Evolutionary conservation across 2,797 vertebrate species (phyloP), one percentile per base, ranked within the genome.

Genomic region (Poecilia wingei): DNA sequence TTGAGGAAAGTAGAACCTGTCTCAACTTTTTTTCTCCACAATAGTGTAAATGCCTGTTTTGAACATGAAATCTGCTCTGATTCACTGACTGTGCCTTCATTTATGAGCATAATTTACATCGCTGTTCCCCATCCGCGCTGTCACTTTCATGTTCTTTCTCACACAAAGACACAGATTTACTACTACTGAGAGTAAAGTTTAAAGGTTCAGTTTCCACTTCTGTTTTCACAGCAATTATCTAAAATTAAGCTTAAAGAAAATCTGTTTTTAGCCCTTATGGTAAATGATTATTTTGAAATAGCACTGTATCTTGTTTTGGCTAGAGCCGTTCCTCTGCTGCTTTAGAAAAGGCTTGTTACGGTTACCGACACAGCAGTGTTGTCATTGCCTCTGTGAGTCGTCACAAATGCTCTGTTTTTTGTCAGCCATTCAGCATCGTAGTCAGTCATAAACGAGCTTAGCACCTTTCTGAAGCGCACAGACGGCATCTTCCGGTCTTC

Each of bases 21-120:
- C 71, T 87, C 87, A 93, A 93, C 82, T 89, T 86, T 73, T 47
- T 45, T 47, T 45, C 36, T 33, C 3, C 91, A 93, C 77, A 74
- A 82, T 88, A 72, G 84, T 89, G 88, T 82, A 83, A 81, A 91
- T 81, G 85, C 75, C 82, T 86, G 69, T 80, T 84, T 33, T 36
- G 74, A 82, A 91, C 91, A 90, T 86, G 85, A 93, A 92, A 92
- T 93, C 75, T 76, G 81, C 86, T 81, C 80, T 82, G 86, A 89
- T 82, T 41, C 70, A 47, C 74, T 76, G 4, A 18, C 86, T 82
- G 16, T 71, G 36, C 47, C 76, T 87, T 83, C 61, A 77, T 79
- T 82, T 77, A 46, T 43, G 61, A 79, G n/a, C 74, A 77, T 78
- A 77, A 39, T 72, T n/a, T 66, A 28, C 66, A 74, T 72, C n/a